phyloP scores from a whole-genome alignment of 2,113 vertebrate species.

The Rafetus swinhoei region DNA sequence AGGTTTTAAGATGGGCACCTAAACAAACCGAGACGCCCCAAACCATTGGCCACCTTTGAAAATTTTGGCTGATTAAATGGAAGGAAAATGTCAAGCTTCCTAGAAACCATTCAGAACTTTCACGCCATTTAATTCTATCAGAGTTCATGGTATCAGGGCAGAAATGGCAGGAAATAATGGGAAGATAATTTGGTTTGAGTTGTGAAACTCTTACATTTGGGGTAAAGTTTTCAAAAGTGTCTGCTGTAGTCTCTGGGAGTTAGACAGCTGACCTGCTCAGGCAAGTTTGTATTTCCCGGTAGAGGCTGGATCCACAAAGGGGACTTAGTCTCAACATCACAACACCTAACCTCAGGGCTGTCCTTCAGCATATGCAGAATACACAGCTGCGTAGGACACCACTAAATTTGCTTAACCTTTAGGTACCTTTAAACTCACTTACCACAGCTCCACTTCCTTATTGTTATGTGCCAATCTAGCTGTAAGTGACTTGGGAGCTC shows the following conservation, averaged over 20 bases:
- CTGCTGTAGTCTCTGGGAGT: background rate
- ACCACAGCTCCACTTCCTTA: background rate
- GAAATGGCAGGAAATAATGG: background rate
- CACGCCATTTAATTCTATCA: background rate
- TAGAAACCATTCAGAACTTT: background rate
- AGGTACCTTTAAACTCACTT: background rate
- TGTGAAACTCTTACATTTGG: background rate
- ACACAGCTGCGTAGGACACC: too few relatives aligned
- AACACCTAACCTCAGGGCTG: background rate
- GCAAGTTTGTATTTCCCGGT: background rate
- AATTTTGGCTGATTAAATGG: background rate
- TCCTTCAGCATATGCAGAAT: too few relatives aligned
- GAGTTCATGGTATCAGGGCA: background rate
- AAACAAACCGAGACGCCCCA: too few relatives aligned
- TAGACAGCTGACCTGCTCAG: background rate
- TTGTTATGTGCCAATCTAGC: background rate
- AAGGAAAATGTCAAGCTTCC: background rate
- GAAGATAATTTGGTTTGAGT: background rate
- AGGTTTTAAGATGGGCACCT: background rate
- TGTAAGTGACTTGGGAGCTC: background rate
- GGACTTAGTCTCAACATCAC: background rate
- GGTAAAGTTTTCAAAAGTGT: background rate
- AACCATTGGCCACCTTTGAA: background rate
- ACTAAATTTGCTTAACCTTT: too few relatives aligned
- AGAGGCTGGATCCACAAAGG: background rate